Evolutionary conservation across 2,797 vertebrate species (phyloP).

Genomic region (Periparus ater): DNA sequence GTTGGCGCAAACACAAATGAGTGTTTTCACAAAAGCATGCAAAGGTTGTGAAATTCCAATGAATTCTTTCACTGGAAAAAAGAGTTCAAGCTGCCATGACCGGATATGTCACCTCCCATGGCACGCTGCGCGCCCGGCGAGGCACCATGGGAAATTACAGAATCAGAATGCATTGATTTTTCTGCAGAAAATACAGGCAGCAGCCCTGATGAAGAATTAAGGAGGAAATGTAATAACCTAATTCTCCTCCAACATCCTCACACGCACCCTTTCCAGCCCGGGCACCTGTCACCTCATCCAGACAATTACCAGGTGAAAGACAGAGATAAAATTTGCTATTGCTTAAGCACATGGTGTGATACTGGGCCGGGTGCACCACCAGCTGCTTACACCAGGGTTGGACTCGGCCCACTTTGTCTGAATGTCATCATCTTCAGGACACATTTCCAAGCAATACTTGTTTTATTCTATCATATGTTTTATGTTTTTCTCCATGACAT

Average conservation of each 20-base stretch:
- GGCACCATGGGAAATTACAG: conserved; percentile 93
- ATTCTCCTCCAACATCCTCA: conserved; percentile 67
- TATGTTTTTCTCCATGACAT: background rate
- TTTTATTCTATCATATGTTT: background rate
- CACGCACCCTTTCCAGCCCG: background rate
- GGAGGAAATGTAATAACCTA: conserved; percentile 79
- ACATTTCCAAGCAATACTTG: background rate
- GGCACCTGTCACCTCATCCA: background rate
- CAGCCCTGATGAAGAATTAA: conserved; percentile 83
- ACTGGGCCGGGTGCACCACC: background rate
- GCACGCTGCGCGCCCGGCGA: conserved; percentile 75
- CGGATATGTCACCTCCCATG: conserved; percentile 88
- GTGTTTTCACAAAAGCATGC: conserved; percentile 84
- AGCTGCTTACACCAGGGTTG: background rate
- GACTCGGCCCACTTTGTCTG: background rate
- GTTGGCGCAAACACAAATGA: conserved; percentile 93
- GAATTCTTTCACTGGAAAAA: conserved; percentile 76
- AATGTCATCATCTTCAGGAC: background rate
- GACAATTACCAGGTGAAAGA: background rate
- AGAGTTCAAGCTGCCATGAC: conserved; percentile 81
- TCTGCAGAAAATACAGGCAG: conserved; percentile 73
- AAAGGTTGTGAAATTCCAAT: conserved; percentile 86
- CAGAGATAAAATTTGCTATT: background rate
- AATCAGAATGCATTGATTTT: conserved; percentile 94
- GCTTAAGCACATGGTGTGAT: background rate